Percentiles rank a stretch among this genome's conserved stretches.
These are phyloP conservation scores for Drosophila gunungcola DNA, from an alignment of 1,140 invertebrate genomes.

Conservation along the genomic window DNA sequence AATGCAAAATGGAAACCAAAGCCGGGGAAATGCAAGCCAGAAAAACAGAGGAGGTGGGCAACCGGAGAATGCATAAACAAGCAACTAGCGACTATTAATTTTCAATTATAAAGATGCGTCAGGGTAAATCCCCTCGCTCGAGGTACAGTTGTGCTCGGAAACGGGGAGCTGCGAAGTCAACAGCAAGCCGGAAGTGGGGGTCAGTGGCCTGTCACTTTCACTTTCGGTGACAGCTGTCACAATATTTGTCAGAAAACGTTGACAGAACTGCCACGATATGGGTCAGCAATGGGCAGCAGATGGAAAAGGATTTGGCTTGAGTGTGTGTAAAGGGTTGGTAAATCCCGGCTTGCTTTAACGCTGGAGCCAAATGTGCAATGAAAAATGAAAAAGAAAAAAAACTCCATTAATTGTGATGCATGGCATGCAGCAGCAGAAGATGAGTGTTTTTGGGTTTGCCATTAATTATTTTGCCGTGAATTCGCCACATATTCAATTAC, in stretches of 20 bases:
- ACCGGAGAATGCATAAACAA: constrained; percentile 60
- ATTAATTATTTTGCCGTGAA: constrained; percentile 38
- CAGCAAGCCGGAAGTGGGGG: constrained; percentile 42
- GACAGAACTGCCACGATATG: constrained; percentile 48
- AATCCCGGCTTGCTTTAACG: constrained; percentile 3
- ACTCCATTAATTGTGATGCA: constrained; percentile 11
- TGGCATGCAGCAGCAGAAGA: neutral
- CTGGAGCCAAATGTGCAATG: neutral
- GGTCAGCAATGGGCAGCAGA: constrained; percentile 36
- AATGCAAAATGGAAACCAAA: constrained; percentile 49
- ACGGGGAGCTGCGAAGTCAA: constrained; percentile 13
- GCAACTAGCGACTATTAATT: constrained; percentile 78
- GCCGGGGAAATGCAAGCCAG: constrained; percentile 39
- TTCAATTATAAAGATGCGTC: constrained; percentile 66
- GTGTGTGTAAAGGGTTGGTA: neutral
- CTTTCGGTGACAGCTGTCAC: constrained; percentile 52
- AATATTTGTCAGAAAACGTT: constrained; percentile 60
- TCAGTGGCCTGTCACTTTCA: constrained; percentile 49
- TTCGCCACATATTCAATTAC: constrained; percentile 45
- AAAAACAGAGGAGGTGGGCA: constrained; percentile 1
- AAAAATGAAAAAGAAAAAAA: neutral
- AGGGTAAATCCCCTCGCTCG: neutral
- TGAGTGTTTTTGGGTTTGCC: constrained; percentile 4
- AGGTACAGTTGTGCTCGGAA: constrained; percentile 28
- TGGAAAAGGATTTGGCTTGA: constrained; percentile 7